These are phyloP conservation scores for Drosophila nebulosa DNA, from an alignment of 1,140 invertebrate genomes.

Conservation along the genomic window DNA sequence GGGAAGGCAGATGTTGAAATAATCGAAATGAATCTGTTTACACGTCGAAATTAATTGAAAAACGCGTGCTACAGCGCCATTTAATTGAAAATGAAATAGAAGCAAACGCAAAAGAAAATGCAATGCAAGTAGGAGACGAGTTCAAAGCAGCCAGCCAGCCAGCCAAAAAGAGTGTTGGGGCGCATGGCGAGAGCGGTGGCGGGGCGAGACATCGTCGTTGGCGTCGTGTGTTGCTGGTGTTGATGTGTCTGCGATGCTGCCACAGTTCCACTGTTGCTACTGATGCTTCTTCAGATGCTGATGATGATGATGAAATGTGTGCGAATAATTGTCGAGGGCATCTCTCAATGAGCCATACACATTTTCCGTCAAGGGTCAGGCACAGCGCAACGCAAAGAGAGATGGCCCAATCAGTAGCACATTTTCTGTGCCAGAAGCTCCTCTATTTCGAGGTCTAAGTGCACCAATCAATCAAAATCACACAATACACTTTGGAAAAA, in stretches of 20 bases:
- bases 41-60: slow-evolving; percentile 80
- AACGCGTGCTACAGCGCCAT: slow-evolving; percentile 69
- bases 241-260: slow-evolving; percentile 32
- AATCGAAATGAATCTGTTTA: slow-evolving; percentile 81
- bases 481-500: background rate
- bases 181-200: no score
- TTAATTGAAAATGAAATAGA: slow-evolving; percentile 76
- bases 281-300: slow-evolving; percentile 6
- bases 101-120: slow-evolving; percentile 16
- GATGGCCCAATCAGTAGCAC: background rate
- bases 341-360: slow-evolving; percentile 36
- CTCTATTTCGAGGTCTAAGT: slow-evolving; percentile 20
- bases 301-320: slow-evolving; percentile 56
- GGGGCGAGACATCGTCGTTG: slow-evolving; percentile 12
- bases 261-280: background rate
- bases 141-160: slow-evolving; percentile 35
- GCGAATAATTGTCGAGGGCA: slow-evolving; percentile 70
- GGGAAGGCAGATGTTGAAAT: slow-evolving; percentile 78
- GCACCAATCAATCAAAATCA: slow-evolving; percentile 64
- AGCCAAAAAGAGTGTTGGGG: slow-evolving; percentile 7
- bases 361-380: slow-evolving; percentile 9
- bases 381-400: background rate
- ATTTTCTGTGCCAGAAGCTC: background rate
- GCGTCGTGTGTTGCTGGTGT: slow-evolving; percentile 28
- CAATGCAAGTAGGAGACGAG: slow-evolving; percentile 11